These are phyloP conservation scores for Heliocidaris erythrogramma DNA, from an alignment of 35 echinoderm and acorn worm genomes.

Conservation along the genomic window DNA sequence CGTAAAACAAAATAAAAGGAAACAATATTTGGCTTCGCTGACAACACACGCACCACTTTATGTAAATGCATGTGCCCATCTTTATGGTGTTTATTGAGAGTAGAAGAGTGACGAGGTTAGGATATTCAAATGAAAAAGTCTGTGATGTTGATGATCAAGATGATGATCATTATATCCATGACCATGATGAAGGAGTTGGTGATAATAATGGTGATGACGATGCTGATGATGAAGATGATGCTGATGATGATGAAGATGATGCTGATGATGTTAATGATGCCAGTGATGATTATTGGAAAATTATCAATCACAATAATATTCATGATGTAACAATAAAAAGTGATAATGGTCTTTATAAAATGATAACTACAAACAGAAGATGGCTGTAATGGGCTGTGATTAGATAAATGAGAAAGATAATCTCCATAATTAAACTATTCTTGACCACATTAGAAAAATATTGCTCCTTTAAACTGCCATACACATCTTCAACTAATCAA, in stretches of 20 bases:
- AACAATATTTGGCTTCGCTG: no score
- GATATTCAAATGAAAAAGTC: not conserved
- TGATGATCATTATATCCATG: not conserved
- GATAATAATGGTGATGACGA: not conserved
- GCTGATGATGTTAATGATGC: not conserved
- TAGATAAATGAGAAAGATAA: not conserved
- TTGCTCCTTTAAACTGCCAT: no score
- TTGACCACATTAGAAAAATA: no score
- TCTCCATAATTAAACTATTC: not conserved
- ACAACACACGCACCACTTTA: no score
- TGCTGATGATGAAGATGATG: not conserved
- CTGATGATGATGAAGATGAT: not conserved
- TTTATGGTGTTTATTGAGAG: no score
- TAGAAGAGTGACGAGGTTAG: not conserved
- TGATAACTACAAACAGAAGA: no score
- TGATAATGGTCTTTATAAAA: no score
- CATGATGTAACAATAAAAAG: no score
- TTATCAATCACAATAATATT: no score
- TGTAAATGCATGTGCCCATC: no score
- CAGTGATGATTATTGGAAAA: no score
- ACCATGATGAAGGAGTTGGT: not conserved
- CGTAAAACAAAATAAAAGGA: not conserved
- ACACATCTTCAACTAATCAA: not conserved
- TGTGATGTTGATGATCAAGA: not conserved
- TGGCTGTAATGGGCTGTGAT: no score